phyloP scores from a whole-genome alignment of 2,888 invertebrate genomes.

The Ormyrus thymus region DNA sequence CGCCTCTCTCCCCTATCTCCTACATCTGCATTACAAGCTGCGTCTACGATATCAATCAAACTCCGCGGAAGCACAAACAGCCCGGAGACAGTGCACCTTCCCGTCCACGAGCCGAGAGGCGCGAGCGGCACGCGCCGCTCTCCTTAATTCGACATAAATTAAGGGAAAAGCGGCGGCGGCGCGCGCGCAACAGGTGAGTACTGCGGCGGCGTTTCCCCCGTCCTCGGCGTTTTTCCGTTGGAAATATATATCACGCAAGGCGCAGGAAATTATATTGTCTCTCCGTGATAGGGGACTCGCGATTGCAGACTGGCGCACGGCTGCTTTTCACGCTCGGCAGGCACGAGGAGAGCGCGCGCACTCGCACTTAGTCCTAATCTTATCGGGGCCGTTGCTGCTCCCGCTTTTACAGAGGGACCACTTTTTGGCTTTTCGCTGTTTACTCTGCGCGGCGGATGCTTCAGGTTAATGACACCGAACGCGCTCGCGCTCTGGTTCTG shows the following conservation, averaged over 20 bases:
- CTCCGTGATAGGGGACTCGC: constrained; percentile 38
- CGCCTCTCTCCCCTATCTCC: neutral
- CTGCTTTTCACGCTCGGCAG: constrained; percentile 33
- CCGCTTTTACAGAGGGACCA: too few relatives aligned
- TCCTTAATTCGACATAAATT: constrained; percentile 42
- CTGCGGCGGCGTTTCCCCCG: neutral
- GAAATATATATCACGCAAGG: neutral
- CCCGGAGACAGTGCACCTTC: neutral
- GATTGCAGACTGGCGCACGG: constrained; percentile 40
- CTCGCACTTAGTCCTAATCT: constrained; percentile 19
- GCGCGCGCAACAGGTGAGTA: constrained; percentile 49
- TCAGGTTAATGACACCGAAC: neutral
- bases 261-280: constrained; percentile 35
- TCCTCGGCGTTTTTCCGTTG: constrained; percentile 42
- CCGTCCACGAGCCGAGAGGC: neutral
- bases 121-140: neutral
- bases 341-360: neutral
- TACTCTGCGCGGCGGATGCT: neutral
- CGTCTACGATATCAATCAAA: neutral
- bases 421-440: neutral
- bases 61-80: constrained; percentile 21
- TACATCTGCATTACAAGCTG: neutral
- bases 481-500: neutral
- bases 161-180: constrained; percentile 25
- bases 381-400: constrained; percentile 25